Conservation (phyloP, 1,140 invertebrate species). For the Lordiphosa mommai region DNA sequence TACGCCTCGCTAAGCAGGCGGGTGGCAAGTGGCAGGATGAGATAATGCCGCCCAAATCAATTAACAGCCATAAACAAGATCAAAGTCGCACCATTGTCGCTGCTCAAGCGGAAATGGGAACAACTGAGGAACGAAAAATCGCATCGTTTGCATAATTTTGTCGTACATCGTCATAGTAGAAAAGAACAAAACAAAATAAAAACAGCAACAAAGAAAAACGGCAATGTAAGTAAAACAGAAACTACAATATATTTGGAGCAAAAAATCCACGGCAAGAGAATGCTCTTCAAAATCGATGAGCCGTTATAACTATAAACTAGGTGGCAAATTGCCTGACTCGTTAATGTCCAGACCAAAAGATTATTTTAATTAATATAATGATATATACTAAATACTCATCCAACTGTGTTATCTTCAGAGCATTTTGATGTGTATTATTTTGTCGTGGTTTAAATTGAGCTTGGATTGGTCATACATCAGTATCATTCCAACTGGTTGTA, state of each 20-base stretch:
- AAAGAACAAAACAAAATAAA: conserved; percentile 11
- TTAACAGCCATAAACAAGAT: conserved; percentile 46
- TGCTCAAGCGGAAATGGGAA: conserved; percentile 32
- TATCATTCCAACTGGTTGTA: no score
- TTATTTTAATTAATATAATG: no score
- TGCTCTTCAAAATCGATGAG: not conserved
- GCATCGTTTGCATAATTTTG: conserved; percentile 37
- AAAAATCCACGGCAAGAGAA: not conserved
- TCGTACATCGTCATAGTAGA: conserved; percentile 13
- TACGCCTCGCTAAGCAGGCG: conserved; percentile 23
- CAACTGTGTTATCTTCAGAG: no score
- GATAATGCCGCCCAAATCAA: conserved; percentile 29
- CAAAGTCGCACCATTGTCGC: conserved; percentile 32
- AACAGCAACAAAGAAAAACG: conserved; percentile 12
- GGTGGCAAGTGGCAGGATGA: conserved; percentile 1
- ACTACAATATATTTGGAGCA: not conserved
- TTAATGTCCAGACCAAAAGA: no score
- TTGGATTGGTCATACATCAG: no score
- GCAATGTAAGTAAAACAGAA: not conserved
- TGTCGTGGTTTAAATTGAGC: no score
- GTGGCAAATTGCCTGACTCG: no score
- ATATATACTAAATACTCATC: no score
- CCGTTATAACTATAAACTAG: no score
- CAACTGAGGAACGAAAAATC: conserved; percentile 18
- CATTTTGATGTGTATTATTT: no score